Conservation (phyloP, 2,113 vertebrate species). For the Melierax canorus region DNA sequence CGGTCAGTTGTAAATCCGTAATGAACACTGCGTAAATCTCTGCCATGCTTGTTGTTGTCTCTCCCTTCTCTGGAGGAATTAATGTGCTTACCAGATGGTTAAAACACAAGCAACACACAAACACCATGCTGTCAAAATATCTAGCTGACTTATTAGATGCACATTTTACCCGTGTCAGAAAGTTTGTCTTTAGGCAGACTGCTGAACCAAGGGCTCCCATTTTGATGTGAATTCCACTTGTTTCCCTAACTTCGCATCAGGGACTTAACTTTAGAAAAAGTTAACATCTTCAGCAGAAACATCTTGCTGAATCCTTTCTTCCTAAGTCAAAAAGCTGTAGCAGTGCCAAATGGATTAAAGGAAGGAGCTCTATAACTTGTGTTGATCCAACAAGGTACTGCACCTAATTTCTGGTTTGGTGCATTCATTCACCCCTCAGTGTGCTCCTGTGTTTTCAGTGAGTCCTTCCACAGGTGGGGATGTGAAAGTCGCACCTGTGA, state of each 20-base stretch:
- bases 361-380: background rate
- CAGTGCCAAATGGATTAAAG: background rate
- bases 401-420: background rate
- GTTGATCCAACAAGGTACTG: background rate
- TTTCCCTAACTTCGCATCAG: background rate
- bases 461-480: background rate
- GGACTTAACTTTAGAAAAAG: background rate
- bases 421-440: background rate
- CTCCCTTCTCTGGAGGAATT: background rate
- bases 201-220: background rate
- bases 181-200: background rate
- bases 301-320: background rate
- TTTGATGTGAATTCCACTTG: background rate
- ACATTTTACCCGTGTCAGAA: background rate
- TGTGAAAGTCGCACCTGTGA: background rate
- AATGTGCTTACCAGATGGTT: constrained; percentile 5
- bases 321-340: background rate
- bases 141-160: background rate
- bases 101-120: background rate
- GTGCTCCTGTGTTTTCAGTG: background rate
- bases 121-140: background rate
- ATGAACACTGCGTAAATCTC: background rate
- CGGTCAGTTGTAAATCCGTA: background rate
- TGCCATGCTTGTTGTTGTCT: accelerated
- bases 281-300: background rate